A percentile compares a stretch with the other conserved stretches of the same genome.
phyloP scores from a whole-genome alignment of 2,113 vertebrate genomes.

The Cynocephalus volans region DNA sequence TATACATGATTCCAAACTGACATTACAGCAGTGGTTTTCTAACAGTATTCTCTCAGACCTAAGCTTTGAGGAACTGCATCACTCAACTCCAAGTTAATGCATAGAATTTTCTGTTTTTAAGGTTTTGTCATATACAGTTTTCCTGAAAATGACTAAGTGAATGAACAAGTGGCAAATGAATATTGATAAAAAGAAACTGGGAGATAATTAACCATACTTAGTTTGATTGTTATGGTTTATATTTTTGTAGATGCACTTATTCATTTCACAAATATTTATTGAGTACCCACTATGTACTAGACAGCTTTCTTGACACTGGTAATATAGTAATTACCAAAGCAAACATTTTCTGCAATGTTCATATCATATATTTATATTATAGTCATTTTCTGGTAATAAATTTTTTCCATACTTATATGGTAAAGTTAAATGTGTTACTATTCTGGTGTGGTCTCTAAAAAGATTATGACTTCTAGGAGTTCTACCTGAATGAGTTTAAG shows the following conservation, averaged over 20 bases:
- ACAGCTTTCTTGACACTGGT: neutral
- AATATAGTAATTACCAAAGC: constrained; percentile 26
- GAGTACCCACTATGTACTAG: neutral
- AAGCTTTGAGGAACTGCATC: neutral
- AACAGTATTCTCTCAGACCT: constrained; percentile 48
- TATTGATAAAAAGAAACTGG: constrained; percentile 63
- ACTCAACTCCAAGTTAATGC: constrained; percentile 43
- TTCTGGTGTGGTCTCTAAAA: neutral
- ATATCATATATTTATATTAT: constrained; percentile 6
- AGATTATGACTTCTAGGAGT: constrained; percentile 8
- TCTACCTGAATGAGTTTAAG: constrained; percentile 43
- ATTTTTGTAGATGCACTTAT: constrained; percentile 47
- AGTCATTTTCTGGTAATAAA: constrained; percentile 58
- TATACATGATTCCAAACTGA: constrained; percentile 29
- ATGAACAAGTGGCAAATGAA: neutral
- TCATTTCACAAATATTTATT: constrained; percentile 58
- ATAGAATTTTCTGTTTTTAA: constrained; percentile 55
- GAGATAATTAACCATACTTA: neutral
- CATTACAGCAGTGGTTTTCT: neutral
- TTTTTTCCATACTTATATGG: constrained; percentile 9
- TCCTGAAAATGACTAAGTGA: constrained; percentile 51
- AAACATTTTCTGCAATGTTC: neutral
- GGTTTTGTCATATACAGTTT: neutral
- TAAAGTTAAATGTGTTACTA: constrained; percentile 32
- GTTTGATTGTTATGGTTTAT: constrained; percentile 29